A percentile compares a stretch with the other conserved stretches of the same genome.
phyloP scores from a whole-genome alignment of 2,113 vertebrate species.

The Lontra canadensis region DNA sequence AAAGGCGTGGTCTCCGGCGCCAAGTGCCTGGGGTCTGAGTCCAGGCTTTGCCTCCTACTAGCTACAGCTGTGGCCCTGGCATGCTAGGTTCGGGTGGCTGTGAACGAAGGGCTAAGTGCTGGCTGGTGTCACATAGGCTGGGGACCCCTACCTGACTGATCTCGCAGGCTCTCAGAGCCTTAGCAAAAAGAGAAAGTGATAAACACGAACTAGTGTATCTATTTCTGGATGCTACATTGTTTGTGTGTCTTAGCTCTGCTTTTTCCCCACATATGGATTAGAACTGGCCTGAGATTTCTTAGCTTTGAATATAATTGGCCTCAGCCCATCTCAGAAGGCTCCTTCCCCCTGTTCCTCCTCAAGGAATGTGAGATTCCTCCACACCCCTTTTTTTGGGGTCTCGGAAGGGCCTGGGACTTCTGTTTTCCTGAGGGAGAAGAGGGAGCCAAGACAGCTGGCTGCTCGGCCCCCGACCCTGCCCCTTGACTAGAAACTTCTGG shows the following conservation, averaged over 20 bases:
- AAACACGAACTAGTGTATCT: background rate
- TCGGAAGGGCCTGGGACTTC: background rate
- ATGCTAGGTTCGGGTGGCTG: accelerated
- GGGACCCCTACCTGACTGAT: background rate
- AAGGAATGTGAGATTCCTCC: background rate
- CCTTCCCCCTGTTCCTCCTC: background rate
- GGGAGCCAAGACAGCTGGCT: background rate
- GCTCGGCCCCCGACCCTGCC: background rate
- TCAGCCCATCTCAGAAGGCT: background rate
- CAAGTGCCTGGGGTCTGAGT: background rate
- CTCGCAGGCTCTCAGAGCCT: background rate
- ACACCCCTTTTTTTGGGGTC: background rate
- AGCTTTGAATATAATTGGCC: background rate
- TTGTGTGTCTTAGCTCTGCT: conserved; percentile 17
- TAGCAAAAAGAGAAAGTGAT: conserved; percentile 28
- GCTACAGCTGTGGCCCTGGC: background rate
- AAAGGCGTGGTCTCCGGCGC: background rate
- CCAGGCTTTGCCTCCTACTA: background rate
- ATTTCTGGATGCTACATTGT: background rate
- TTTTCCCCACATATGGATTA: background rate
- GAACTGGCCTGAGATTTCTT: background rate
- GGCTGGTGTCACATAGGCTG: background rate
- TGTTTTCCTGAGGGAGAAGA: background rate
- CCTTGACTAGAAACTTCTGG: background rate
- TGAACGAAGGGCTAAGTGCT: background rate